A percentile compares a stretch with the other conserved stretches of the same genome.
phyloP scores from a whole-genome alignment of 2,888 invertebrate genomes.

The Catonia carolina region DNA sequence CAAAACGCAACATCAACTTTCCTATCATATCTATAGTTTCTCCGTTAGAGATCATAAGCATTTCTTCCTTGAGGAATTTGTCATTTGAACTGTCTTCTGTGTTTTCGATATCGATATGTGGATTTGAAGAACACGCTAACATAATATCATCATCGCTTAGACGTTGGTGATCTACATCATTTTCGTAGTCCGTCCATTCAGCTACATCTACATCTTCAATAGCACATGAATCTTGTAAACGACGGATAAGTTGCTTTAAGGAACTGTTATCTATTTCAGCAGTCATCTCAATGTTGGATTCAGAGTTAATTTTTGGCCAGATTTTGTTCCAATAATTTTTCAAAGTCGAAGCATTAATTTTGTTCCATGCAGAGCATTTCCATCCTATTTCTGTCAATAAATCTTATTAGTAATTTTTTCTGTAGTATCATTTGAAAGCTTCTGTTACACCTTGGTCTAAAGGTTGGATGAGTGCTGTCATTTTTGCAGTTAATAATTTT shows the following conservation, averaged over 20 bases:
- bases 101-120: slow-evolving; percentile 17
- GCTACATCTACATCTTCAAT: slow-evolving; percentile 16
- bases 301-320: slow-evolving; percentile 1
- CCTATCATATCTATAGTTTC: slow-evolving; percentile 23
- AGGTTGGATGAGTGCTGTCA: slow-evolving; percentile 31
- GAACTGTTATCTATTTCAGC: slow-evolving; percentile 18
- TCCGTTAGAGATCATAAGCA: slow-evolving; percentile 11
- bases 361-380: slow-evolving; percentile 23
- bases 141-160: slow-evolving; percentile 13
- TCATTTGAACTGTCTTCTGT: slow-evolving; percentile 10
- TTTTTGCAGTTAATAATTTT: slow-evolving; percentile 29
- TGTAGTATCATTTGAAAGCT: slow-evolving; percentile 31
- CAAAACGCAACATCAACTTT: slow-evolving; percentile 22
- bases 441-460: slow-evolving; percentile 33
- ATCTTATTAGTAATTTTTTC: slow-evolving; percentile 25
- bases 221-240: slow-evolving; percentile 19
- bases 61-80: slow-evolving; percentile 20
- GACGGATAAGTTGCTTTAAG: slow-evolving; percentile 19
- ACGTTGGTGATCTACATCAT: slow-evolving; percentile 12
- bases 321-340: slow-evolving; percentile 28
- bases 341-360: slow-evolving; percentile 23
- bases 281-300: slow-evolving; percentile 4
- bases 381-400: neutral
- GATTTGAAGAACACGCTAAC: slow-evolving; percentile 15
- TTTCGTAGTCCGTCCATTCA: slow-evolving; percentile 18